Conservation (phyloP, 2,113 vertebrate genomes). For the Acrocephalus arundinaceus region DNA sequence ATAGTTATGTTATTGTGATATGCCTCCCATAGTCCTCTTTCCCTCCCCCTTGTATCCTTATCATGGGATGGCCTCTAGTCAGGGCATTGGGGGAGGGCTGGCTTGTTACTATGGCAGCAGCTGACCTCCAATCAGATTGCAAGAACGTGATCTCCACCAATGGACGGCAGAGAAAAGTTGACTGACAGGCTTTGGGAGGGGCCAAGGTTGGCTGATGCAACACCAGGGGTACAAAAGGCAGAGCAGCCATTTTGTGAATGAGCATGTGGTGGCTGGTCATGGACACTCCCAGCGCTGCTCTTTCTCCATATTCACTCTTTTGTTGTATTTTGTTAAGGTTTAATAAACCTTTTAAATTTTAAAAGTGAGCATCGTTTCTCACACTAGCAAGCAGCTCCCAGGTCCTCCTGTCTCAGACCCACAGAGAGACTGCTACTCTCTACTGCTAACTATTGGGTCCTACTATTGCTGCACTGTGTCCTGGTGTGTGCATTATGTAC, state of each 20-base stretch:
- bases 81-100: fast-evolving
- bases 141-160: neutral
- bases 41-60: neutral
- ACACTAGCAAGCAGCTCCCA: neutral
- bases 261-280: neutral
- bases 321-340: neutral
- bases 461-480: fast-evolving
- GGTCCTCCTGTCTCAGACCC: neutral
- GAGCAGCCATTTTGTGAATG: neutral
- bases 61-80: neutral
- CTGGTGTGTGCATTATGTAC: neutral
- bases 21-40: neutral
- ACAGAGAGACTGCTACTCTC: neutral
- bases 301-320: neutral
- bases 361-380: neutral
- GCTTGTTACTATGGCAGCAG: neutral
- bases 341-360: neutral
- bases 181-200: neutral
- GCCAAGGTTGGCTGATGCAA: neutral
- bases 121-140: neutral
- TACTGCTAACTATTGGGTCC: neutral
- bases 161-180: neutral
- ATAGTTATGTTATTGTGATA: neutral
- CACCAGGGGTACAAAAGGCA: neutral
- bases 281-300: neutral